phyloP scores from a whole-genome alignment of 2,888 invertebrate species.

The Ennomos erosarius region DNA sequence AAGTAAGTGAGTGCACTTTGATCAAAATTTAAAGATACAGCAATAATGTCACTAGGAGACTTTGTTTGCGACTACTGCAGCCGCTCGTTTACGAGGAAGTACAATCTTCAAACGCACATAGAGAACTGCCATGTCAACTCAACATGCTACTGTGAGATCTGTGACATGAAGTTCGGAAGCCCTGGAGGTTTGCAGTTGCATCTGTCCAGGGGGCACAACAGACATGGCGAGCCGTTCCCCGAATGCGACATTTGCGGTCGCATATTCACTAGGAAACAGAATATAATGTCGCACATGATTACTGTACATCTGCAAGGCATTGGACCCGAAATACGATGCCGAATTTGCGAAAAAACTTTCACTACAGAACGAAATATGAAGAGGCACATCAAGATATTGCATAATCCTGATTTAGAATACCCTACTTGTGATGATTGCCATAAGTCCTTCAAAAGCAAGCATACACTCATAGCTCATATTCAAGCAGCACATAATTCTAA shows the following conservation, averaged over 20 bases:
- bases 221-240: constrained; percentile 58
- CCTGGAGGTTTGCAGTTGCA: constrained; percentile 63
- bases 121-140: constrained; percentile 68
- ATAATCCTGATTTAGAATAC: constrained; percentile 61
- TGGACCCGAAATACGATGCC: constrained; percentile 56
- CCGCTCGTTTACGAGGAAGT: constrained; percentile 68
- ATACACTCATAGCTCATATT: constrained; percentile 61
- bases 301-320: constrained; percentile 64
- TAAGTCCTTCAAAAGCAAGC: constrained; percentile 62
- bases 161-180: constrained; percentile 62
- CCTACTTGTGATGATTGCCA: constrained; percentile 65
- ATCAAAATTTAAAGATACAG: too few relatives aligned
- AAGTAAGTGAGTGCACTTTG: too few relatives aligned
- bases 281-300: constrained; percentile 71
- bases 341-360: constrained; percentile 60
- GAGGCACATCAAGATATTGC: constrained; percentile 63
- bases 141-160: constrained; percentile 62
- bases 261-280: constrained; percentile 71
- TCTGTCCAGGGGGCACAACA: constrained; percentile 64
- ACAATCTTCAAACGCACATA: constrained; percentile 70
- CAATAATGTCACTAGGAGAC: constrained; percentile 44
- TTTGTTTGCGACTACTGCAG: constrained; percentile 67
- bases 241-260: constrained; percentile 74
- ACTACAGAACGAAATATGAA: constrained; percentile 66
- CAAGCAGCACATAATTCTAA: constrained; percentile 50